Conservation (phyloP, 2,797 vertebrate genomes). For the Carapus acus region DNA sequence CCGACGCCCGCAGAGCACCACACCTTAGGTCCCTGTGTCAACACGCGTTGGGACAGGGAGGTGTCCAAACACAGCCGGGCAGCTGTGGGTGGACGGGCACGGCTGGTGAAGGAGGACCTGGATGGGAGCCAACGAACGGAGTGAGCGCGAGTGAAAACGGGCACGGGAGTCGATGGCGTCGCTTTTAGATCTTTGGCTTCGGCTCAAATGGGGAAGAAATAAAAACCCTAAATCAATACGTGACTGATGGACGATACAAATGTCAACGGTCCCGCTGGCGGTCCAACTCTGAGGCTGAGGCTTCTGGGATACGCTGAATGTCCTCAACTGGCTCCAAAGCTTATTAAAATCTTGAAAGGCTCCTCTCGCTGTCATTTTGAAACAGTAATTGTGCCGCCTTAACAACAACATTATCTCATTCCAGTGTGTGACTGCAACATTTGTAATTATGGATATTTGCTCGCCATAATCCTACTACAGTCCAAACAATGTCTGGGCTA, state of each 20-base stretch:
- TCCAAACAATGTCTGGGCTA: not conserved
- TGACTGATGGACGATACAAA: not conserved
- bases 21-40: constrained; percentile 9
- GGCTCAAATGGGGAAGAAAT: not conserved
- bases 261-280: not conserved
- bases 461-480: no score
- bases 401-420: no score
- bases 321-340: no score
- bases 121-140: no score
- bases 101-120: no score
- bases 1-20: no score
- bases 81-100: constrained; percentile 21
- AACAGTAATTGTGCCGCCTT: no score
- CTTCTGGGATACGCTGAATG: no score
- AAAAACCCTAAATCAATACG: constrained; percentile 18
- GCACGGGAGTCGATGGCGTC: constrained; percentile 13
- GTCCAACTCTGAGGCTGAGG: not conserved
- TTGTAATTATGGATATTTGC: no score
- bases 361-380: no score
- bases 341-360: no score
- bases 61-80: constrained; percentile 21
- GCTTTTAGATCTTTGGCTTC: constrained; percentile 9
- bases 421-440: no score
- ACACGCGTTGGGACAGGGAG: constrained; percentile 53
- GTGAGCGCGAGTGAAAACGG: not conserved